Percentiles rank a stretch among this genome's conserved stretches.
phyloP scores from a whole-genome alignment of 2,888 invertebrate species.

The Neuroscelio doddi region DNA sequence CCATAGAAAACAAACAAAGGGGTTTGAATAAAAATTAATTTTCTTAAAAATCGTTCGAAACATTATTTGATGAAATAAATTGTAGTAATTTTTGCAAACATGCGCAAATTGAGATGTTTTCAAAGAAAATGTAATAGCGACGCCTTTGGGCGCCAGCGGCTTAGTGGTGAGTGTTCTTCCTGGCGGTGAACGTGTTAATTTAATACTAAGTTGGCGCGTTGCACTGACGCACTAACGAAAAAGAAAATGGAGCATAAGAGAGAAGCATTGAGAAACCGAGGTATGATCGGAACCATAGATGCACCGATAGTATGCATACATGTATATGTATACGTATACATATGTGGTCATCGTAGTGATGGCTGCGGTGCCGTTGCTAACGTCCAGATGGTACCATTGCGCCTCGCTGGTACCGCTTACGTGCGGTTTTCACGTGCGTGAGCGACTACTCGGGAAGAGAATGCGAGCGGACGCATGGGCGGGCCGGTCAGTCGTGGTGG shows the following conservation, averaged over 20 bases:
- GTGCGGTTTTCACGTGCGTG: conserved; percentile 27
- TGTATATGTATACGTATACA: too few relatives aligned
- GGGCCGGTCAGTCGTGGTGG: conserved; percentile 49
- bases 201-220: conserved; percentile 22
- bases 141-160: background rate
- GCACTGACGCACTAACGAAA: conserved; percentile 22
- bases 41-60: too few relatives aligned
- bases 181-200: conserved; percentile 49
- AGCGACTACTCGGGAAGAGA: conserved; percentile 47
- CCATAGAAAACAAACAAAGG: too few relatives aligned
- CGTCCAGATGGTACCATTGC: conserved; percentile 32
- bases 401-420: conserved; percentile 18
- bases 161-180: conserved; percentile 33
- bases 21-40: too few relatives aligned
- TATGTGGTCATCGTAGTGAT: too few relatives aligned
- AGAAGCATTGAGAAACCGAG: too few relatives aligned
- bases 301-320: conserved; percentile 55
- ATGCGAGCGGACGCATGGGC: conserved; percentile 63
- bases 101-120: background rate
- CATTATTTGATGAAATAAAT: too few relatives aligned
- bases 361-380: conserved; percentile 23
- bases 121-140: background rate
- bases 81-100: too few relatives aligned
- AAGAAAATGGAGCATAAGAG: conserved; percentile 50
- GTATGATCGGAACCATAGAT: conserved; percentile 65